Base-by-base conservation (phyloP, 64 coral and sea anemone species). In the Porites lutea region DNA sequence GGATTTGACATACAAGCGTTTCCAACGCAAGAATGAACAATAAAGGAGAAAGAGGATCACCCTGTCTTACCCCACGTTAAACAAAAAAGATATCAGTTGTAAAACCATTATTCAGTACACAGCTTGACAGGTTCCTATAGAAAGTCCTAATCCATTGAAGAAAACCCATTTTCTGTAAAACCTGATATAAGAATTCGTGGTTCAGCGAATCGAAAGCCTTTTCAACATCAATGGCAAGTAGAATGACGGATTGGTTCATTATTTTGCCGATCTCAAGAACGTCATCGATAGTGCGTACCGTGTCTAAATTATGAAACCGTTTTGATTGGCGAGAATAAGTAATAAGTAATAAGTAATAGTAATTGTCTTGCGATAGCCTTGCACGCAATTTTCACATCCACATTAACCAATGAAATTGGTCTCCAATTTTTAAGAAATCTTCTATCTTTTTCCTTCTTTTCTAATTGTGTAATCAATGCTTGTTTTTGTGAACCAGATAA, bases 31-130 rank as follows among this genome's bases (percentile, higher is more conserved):
- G 21, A 47, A 92, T 92, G 72, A 92, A 85, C 45, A 86, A 67
- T 71, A 59, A 92, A 62, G 91, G 59, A 11, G 91, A 87, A 44
- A 93, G 59, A 15, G 74, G 82, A 51, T 93, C 83, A 52, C 82
- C 91, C 57, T 87, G 82, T 37, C 75, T 50, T 50, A 92, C 90
- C 46, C 90, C 90, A 59, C 80, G 45, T 16, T 86, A 5, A 14
- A 92, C 13, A 27, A 43, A 14, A 66, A 92, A 92, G 64, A 78
- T 2, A 68, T n/a, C 65, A n/a, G 65, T 68, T 20, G 65, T 68
- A 68, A 68, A 68, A 20, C 65, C 65, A 6, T 19, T 68, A 19
- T 68, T 68, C 20, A 68, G 10, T 5, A 55, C 53, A 55, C 53
- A 55, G 53, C 53, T 37, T 37, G 27, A 37, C 27, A 37, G 1